Evolutionary conservation across 2,113 vertebrate genomes (phyloP).

Genomic region (Carassius gibelio): DNA sequence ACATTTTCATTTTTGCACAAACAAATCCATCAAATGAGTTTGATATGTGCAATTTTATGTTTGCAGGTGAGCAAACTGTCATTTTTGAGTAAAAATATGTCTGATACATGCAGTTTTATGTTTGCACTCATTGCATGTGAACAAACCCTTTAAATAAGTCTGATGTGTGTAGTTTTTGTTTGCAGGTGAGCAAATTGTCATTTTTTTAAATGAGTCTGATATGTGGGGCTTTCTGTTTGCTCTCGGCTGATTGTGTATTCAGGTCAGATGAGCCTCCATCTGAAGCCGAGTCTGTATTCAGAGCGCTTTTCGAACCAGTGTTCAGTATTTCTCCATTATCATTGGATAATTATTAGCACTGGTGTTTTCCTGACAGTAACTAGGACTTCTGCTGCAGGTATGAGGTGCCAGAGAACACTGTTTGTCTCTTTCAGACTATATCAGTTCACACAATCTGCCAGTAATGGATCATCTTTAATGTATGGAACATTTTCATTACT

Average conservation of each 20-base stretch:
- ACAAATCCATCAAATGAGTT: not conserved
- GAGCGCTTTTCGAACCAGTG: conserved; percentile 2
- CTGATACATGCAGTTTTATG: not conserved
- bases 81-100: not conserved
- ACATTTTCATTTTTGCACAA: not conserved
- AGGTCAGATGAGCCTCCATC: conserved; percentile 45
- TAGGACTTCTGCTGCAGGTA: not conserved
- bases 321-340: conserved; percentile 57
- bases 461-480: conserved; percentile 65
- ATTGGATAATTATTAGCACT: not conserved
- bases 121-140: not conserved
- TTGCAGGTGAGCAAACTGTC: not conserved
- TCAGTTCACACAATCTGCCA: conserved; percentile 56
- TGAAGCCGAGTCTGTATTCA: conserved; percentile 49
- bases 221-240: conserved; percentile 50
- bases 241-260: conserved; percentile 47
- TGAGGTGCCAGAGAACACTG: not conserved
- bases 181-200: too few relatives aligned
- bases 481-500: conserved; percentile 67
- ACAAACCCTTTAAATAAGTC: not conserved
- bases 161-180: not conserved
- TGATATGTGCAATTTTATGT: not conserved
- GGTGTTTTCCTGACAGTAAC: conserved; percentile 35
- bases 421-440: conserved; percentile 56
- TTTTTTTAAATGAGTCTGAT: too few relatives aligned